These are phyloP conservation scores for Rhagium mordax DNA, from an alignment of 2,888 invertebrate genomes.

Conservation along the genomic window DNA sequence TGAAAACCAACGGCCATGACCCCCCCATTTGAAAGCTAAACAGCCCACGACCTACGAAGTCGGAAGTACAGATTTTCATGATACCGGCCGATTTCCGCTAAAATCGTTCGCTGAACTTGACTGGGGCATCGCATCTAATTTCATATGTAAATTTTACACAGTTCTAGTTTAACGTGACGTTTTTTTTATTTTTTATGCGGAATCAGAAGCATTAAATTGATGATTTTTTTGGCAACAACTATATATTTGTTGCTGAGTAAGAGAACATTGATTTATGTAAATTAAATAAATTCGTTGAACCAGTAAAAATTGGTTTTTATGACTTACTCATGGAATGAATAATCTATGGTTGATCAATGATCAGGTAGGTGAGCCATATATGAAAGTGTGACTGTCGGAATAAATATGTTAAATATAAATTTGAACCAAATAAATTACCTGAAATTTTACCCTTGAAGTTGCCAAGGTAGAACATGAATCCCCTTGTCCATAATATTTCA, in stretches of 20 bases:
- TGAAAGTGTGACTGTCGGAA: no score
- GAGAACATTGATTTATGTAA: background rate
- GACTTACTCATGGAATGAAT: no score
- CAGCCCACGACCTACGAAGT: slow-evolving; percentile 25
- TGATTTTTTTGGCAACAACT: background rate
- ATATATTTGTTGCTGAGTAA: no score
- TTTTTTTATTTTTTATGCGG: background rate
- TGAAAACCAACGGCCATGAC: slow-evolving; percentile 26
- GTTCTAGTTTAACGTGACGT: background rate
- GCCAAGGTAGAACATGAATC: no score
- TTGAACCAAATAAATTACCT: no score
- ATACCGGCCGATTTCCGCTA: slow-evolving; percentile 29
- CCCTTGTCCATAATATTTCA: no score
- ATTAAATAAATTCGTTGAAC: background rate
- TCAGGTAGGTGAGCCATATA: no score
- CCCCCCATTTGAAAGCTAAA: background rate
- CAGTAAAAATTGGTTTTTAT: background rate
- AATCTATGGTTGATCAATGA: no score
- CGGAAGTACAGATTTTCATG: slow-evolving; percentile 36
- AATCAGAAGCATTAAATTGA: background rate
- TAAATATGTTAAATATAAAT: no score
- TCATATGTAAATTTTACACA: background rate
- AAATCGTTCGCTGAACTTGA: slow-evolving; percentile 25
- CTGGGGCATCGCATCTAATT: slow-evolving; percentile 13
- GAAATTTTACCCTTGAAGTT: no score